Conservation (phyloP, 1,140 invertebrate genomes). For the Zaprionus davidi region DNA sequence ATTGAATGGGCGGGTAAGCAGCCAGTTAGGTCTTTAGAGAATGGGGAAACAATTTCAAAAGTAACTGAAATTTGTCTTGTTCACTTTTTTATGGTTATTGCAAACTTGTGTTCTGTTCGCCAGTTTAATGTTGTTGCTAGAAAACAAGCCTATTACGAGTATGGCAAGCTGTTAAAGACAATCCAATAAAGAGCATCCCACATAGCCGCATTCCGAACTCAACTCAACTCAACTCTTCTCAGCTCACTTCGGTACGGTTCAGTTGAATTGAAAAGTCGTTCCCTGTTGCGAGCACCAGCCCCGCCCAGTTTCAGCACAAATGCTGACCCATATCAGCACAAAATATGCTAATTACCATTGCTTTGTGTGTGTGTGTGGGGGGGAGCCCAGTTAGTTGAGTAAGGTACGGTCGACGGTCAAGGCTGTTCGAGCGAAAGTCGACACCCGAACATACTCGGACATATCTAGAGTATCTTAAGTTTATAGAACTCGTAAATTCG, state of each 20-base stretch:
- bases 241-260: neutral
- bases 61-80: neutral
- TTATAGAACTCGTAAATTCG: conserved; percentile 6
- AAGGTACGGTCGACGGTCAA: conserved; percentile 63
- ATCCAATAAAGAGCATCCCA: conserved; percentile 29
- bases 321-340: conserved; percentile 78
- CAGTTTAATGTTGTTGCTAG: neutral
- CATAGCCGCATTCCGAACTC: conserved; percentile 9
- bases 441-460: neutral
- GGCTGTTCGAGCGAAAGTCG: conserved; percentile 50
- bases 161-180: neutral
- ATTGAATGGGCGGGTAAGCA: neutral
- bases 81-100: neutral
- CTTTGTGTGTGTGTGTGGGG: neutral
- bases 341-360: conserved; percentile 75
- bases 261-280: conserved; percentile 13
- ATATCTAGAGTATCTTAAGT: neutral
- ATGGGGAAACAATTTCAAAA: neutral
- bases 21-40: neutral
- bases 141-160: neutral
- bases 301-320: conserved; percentile 67
- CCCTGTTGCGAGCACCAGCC: conserved; percentile 26
- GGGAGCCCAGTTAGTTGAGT: conserved; percentile 31
- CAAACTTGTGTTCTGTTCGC: neutral
- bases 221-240: conserved; percentile 1